Percentiles rank a stretch among this genome's conserved stretches.
phyloP scores from a whole-genome alignment of 2,113 vertebrate genomes.

The Oreochromis tanganicae region DNA sequence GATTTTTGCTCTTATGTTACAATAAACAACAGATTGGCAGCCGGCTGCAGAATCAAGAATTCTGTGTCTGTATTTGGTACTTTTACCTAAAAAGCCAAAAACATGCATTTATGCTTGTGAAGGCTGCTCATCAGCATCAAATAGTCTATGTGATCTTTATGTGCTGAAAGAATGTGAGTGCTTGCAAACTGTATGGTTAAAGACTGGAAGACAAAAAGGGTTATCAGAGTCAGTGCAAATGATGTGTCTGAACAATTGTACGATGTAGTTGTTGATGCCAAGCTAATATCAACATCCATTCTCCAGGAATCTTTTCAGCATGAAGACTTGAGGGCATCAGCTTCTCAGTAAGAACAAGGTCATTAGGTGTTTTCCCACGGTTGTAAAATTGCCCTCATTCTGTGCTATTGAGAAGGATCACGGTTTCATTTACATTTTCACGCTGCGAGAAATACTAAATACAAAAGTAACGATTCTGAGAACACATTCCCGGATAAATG shows the following conservation, averaged over 20 bases:
- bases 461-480: not conserved
- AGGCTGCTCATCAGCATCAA: not conserved
- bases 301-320: not conserved
- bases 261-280: constrained; percentile 4
- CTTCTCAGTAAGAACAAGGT: not conserved
- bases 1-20: not conserved
- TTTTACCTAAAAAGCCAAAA: not conserved
- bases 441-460: not conserved
- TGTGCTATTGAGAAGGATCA: not conserved
- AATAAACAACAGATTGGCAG: not conserved
- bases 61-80: not conserved
- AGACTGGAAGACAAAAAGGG: not conserved
- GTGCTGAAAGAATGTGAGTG: not conserved
- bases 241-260: not conserved
- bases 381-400: not conserved
- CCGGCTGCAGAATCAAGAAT: not conserved
- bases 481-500: fast-evolving
- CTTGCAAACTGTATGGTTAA: not conserved
- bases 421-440: not conserved
- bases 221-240: constrained; percentile 5
- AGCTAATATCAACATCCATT: not conserved
- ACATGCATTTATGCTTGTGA: not conserved
- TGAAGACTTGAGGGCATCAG: not conserved
- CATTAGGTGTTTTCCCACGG: constrained; percentile 33
- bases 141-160: not conserved